A percentile compares a stretch with the other conserved stretches of the same genome.
Evolutionary conservation across 2,888 invertebrate genomes (phyloP).

Genomic region (Noctua comes): DNA sequence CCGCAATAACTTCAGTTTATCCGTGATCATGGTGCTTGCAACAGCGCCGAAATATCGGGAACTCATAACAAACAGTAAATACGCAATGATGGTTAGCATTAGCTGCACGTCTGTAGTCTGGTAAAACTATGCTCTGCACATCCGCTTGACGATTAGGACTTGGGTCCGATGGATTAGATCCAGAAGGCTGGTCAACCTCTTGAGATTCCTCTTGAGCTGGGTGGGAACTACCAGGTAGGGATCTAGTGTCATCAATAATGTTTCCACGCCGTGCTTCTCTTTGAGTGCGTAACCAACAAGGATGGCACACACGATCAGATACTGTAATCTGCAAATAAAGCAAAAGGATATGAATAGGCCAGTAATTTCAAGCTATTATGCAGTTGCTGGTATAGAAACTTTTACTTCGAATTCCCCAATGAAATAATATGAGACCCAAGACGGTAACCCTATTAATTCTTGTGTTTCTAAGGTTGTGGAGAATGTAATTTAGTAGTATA

Average conservation of each 20-base stretch:
- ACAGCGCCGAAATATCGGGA: no score
- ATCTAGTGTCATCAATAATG: background rate
- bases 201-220: background rate
- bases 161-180: background rate
- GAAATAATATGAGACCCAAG: conserved; percentile 5
- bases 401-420: background rate
- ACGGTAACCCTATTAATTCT: background rate
- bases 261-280: background rate
- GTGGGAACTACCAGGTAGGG: background rate
- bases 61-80: no score
- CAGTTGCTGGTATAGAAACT: background rate
- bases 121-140: background rate
- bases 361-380: background rate
- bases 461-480: background rate
- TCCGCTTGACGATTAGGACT: background rate
- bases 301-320: conserved; percentile 11
- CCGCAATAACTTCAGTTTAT: no score
- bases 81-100: conserved; percentile 6
- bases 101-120: conserved; percentile 3
- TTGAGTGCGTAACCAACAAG: conserved; percentile 11
- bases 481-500: background rate
- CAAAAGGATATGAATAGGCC: background rate
- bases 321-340: conserved; percentile 7
- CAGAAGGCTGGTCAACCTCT: background rate
- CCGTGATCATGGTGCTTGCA: no score